Evolutionary conservation across 2,797 vertebrate genomes (phyloP), one percentile per base, ranked within the genome.

Genomic region (Pseudomugil tenellus): DNA sequence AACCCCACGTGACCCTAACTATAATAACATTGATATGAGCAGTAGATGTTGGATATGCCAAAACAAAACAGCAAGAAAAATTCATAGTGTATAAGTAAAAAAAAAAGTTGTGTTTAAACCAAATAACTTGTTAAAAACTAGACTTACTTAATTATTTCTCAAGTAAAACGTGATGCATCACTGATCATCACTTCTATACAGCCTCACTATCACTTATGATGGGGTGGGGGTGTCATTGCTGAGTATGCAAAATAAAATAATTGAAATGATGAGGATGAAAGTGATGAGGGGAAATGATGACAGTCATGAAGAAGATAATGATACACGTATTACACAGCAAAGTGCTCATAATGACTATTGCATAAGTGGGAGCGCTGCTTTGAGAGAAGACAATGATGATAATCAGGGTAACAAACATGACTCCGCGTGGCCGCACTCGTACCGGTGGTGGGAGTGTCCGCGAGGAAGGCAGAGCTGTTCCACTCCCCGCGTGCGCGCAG

Each of bases 381-480:
- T 46, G 1, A 46, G 23, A 9, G 25, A 46, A 2, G 61, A 60
- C 14, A 69, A 49, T 23, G 35, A 76, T 17, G 41, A 19, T 66
- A 48, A 58, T 35, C 3, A 28, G 31, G 67, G 63, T 52, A 63
- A 62, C 34, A 67, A 63, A 13, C 29, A 3, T 0, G 56, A 49
- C 43, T 62, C 63, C 74, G 63, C 73, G 63, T 63, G 73, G 79
- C 51, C 48, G 67, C 87, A 82, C 79, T 74, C 79, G 77, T 23
- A 31, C 80, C 59, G 58, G 64, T 17, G 70, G 86, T 89, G 89
- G 91, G 91, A 64, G 91, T 92, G 89, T 88, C 87, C 85, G 79
- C 58, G 65, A 63, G 77, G 68, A 57, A 80, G 66, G 75, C 3
- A 63, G 69, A 76, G 69, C 72, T 21, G 68, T 66, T 75, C 65